A percentile compares a stretch with the other conserved stretches of the same genome.
phyloP scores from a whole-genome alignment of 2,113 vertebrate genomes.

The Pituophis catenifer region DNA sequence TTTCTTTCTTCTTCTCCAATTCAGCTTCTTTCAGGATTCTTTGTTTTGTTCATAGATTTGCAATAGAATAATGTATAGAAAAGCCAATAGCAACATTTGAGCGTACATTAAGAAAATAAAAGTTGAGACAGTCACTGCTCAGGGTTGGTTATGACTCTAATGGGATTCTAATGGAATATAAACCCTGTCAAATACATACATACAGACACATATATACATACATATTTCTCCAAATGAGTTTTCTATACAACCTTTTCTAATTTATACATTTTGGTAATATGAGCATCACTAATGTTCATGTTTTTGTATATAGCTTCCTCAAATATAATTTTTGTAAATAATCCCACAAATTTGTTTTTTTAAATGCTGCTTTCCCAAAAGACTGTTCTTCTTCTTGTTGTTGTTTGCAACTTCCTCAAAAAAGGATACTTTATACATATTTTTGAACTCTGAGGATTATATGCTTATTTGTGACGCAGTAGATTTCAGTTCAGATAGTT shows the following conservation, averaged over 20 bases:
- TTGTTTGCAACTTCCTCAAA: neutral
- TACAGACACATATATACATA: neutral
- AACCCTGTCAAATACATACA: neutral
- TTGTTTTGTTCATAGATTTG: constrained; percentile 51
- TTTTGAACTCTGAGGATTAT: neutral
- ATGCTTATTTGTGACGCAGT: neutral
- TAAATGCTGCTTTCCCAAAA: neutral
- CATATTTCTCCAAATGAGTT: constrained; percentile 57
- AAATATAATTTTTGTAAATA: neutral
- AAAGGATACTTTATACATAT: neutral
- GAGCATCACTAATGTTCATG: neutral
- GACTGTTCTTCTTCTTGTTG: neutral
- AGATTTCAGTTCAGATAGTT: neutral
- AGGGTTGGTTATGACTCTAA: neutral
- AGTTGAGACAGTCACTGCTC: neutral
- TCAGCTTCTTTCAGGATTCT: constrained; percentile 53
- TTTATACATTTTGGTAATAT: neutral
- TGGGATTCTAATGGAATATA: neutral
- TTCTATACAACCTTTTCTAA: constrained; percentile 41
- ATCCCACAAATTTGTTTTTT: neutral
- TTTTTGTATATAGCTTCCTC: neutral
- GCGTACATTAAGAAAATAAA: constrained; percentile 66
- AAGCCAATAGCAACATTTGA: constrained; percentile 43
- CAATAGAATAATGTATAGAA: constrained; percentile 36
- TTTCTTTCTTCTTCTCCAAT: constrained; percentile 26